Base-by-base conservation (phyloP, 2,797 vertebrate species). In the Sorex maritimensis region DNA sequence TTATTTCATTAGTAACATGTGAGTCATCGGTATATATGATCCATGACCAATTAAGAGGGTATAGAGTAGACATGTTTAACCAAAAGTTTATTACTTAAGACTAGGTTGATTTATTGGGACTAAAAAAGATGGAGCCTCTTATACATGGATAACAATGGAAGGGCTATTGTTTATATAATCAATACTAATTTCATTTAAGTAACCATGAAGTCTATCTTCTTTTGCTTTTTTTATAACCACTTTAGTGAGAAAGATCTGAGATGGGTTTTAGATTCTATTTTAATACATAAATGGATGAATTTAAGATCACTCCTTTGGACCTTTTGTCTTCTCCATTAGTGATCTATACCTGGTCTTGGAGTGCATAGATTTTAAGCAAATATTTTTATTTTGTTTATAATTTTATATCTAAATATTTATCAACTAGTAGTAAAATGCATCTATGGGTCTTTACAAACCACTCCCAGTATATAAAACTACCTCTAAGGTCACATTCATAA, bases 241-340 rank as follows among this genome's bases (percentile, higher is more conserved):
- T 86, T 65, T 63, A 58, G 8, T 17, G 68, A 6, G 52, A 34
- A 23, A 87, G 15, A 80, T 88, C 7, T 75, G 67, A 77, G 73
- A 83, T 30, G 44, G 28, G 41, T 87, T 93, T 90, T 19, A 58
- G 30, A 81, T 85, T 81, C 11, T 73, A 52, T 83, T 93, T 94
- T 86, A 34, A 81, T 41, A 88, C 23, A 80, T 21, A 9, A 30
- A 44, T 23, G 5, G 44, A 72, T 92, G 6, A 91, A 86, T 79
- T 69, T 30, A 77, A 86, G 88, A 44, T 71, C 19, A 80, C 13
- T 44, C 17, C 0, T 61, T 67, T 88, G 38, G 52, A 14, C 23
- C 4, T 63, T 93, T 86, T 80, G 74, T 67, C 24, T 79, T 90
- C 38, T 61, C 28, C 23, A 12, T 86, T 68, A 86, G 67, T 81